Conservation (phyloP, 2,797 vertebrate species). For the Ctenopoma kingsleyae region DNA sequence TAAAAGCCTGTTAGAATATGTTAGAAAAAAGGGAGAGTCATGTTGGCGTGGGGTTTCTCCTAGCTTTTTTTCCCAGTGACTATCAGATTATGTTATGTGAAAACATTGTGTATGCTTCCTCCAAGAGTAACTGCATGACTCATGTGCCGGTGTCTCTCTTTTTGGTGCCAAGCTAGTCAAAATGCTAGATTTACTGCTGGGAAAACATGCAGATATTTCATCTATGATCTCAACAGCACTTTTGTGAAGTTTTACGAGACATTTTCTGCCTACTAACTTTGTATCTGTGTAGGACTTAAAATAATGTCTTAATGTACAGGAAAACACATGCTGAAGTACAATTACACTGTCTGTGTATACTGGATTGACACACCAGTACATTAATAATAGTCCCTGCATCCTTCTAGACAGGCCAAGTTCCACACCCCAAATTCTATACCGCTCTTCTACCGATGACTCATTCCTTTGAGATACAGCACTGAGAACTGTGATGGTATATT, state of each 20-base stretch:
- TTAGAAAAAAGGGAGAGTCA: neutral
- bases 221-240: neutral
- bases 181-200: neutral
- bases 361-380: constrained; percentile 8
- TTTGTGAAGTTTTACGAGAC: neutral
- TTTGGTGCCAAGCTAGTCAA: constrained; percentile 18
- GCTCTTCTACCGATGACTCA: constrained; percentile 10
- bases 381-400: neutral
- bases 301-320: constrained; percentile 1
- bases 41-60: neutral
- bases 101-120: constrained; percentile 36
- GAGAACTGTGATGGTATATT: neutral
- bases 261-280: neutral
- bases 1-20: neutral
- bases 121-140: constrained; percentile 46
- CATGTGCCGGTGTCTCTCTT: constrained; percentile 12
- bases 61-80: neutral
- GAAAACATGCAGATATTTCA: constrained; percentile 19
- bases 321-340: neutral
- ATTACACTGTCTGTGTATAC: neutral
- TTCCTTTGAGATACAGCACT: constrained; percentile 10
- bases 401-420: neutral
- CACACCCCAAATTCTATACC: neutral
- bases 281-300: neutral
- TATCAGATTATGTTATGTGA: constrained; percentile 28